Base-by-base conservation (phyloP, 2,888 invertebrate species). In the Megamerina dolium region DNA sequence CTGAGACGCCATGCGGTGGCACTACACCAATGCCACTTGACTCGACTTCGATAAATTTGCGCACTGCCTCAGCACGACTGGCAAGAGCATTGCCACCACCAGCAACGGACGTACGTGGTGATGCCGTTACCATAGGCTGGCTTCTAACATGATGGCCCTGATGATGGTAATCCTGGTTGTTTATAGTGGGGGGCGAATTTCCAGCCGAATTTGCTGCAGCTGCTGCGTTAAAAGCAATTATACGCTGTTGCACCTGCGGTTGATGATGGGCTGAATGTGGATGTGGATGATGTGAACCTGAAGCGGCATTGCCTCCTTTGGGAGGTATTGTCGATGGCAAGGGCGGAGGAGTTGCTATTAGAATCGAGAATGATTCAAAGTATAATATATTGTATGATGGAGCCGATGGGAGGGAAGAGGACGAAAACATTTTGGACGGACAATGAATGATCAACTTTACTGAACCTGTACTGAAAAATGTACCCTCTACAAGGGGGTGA, bases 321-420 rank as follows among this genome's bases (percentile, higher is more conserved):
- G 72, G 72, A 49, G 72, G 72, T 66, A 70, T 67, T 55, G 72
- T 68, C 47, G 67, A 60, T 51, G 72, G 72, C 54, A 72, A 61
- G 56, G 72, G 72, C 58, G 72, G 72, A 59, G 71, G 70, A 58
- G 70, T 66, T 70, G 68, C 54, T 54, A 51, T 26, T 41, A 21
- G 14, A 18, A 27, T 26, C 18, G 26, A 29, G 14, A 21, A 26
- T 33, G 33, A 27, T 29, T 34, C 34, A 41, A 41, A 13, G 29
- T 27, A 41, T n/a, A n/a, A n/a, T n/a, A n/a, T n/a, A n/a, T n/a
- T n/a, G n/a, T n/a, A n/a, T n/a, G n/a, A n/a, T n/a, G n/a, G n/a
- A n/a, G n/a, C n/a, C n/a, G n/a, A n/a, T n/a, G n/a, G n/a, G n/a
- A n/a, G n/a, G n/a, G n/a, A n/a, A n/a, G n/a, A n/a, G n/a, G n/a